phyloP scores from a whole-genome alignment of 2,113 vertebrate genomes.

The Astur gentilis region DNA sequence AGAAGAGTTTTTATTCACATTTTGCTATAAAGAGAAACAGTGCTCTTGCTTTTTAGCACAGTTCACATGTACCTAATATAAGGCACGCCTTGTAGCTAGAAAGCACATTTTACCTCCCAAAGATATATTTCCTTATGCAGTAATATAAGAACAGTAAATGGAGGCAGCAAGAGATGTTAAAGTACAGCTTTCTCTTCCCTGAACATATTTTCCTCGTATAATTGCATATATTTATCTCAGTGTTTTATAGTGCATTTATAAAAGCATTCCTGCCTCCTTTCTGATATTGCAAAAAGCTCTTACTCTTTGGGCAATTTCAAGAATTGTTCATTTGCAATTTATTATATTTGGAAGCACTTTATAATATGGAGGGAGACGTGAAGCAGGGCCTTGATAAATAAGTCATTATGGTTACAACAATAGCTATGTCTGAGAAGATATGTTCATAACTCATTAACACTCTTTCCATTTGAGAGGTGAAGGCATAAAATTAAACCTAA shows the following conservation, averaged over 20 bases:
- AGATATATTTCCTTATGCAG: neutral
- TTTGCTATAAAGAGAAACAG: neutral
- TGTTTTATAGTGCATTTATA: slow-evolving; percentile 6
- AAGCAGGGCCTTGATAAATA: slow-evolving; percentile 12
- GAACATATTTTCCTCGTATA: neutral
- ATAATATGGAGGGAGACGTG: neutral
- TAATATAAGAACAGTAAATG: neutral
- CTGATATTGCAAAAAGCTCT: neutral
- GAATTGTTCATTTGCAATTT: slow-evolving; percentile 33
- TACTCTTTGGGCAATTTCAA: slow-evolving; percentile 1
- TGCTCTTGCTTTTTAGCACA: neutral
- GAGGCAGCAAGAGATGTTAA: neutral
- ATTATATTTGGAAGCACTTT: slow-evolving; percentile 4
- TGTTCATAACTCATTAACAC: slow-evolving; percentile 10
- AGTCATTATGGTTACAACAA: neutral
- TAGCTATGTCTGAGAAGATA: neutral
- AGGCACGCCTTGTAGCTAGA: neutral
- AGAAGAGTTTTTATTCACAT: neutral
- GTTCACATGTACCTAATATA: neutral
- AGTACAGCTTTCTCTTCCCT: neutral
- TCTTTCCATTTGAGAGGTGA: neutral
- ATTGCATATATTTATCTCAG: slow-evolving; percentile 51
- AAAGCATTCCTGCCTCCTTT: neutral
- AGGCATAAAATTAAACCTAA: neutral
- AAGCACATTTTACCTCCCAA: neutral